A percentile compares a stretch with the other conserved stretches of the same genome.
phyloP scores from a whole-genome alignment of 2,888 invertebrate species.

The Ligdia adustata region DNA sequence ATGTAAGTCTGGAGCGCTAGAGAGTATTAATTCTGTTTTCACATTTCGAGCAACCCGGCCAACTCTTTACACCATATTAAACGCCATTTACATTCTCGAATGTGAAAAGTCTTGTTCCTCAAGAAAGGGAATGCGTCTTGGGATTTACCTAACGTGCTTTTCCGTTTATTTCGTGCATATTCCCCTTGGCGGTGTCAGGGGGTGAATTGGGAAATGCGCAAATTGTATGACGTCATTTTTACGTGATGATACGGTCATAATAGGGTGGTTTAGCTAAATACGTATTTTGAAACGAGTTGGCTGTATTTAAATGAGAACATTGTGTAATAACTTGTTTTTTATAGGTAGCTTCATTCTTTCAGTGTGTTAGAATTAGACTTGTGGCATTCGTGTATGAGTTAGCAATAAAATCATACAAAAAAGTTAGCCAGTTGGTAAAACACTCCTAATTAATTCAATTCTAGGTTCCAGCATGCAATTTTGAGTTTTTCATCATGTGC shows the following conservation, averaged over 20 bases:
- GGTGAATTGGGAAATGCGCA: constrained; percentile 24
- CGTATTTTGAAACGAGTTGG: background rate
- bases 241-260: constrained; percentile 1
- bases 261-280: background rate
- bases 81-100: constrained; percentile 48
- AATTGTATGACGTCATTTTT: constrained; percentile 16
- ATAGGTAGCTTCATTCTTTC: no score
- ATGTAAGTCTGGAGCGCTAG: background rate
- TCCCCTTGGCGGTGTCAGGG: constrained; percentile 27
- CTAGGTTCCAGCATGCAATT: no score
- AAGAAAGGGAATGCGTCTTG: constrained; percentile 40
- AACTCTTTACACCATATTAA: constrained; percentile 30
- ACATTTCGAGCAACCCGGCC: constrained; percentile 15
- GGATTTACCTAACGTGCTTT: constrained; percentile 44
- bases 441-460: no score
- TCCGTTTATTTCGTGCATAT: constrained; percentile 39
- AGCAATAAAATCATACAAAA: no score
- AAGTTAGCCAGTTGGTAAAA: no score
- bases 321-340: no score
- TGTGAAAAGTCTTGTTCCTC: constrained; percentile 47
- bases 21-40: constrained; percentile 1
- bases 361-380: no score
- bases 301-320: no score
- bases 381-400: no score
- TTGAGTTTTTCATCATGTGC: no score